Conservation (phyloP, 2,797 vertebrate genomes). For the Nothura maculosa region DNA sequence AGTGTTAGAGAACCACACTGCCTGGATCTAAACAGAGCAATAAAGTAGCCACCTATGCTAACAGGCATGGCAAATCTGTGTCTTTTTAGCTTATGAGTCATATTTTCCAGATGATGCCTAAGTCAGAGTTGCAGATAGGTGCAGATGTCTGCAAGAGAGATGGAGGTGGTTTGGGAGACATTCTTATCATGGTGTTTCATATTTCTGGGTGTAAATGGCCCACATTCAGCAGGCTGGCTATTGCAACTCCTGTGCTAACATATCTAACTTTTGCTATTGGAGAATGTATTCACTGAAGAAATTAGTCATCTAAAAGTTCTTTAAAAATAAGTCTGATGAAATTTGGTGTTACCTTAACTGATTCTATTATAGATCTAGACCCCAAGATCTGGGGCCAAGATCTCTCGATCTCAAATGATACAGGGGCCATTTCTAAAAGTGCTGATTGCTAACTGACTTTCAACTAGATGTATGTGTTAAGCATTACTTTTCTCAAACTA, state of each 20-base stretch:
- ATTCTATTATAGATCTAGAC: neutral
- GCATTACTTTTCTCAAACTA: neutral
- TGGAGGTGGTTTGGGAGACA: neutral
- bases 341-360: neutral
- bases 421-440: neutral
- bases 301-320: constrained; percentile 2
- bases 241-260: neutral
- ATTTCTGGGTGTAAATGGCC: neutral
- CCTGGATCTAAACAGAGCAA: neutral
- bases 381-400: too few species aligned
- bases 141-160: neutral
- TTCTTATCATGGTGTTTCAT: neutral
- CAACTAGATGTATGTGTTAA: neutral
- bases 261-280: neutral
- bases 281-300: neutral
- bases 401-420: neutral
- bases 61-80: neutral
- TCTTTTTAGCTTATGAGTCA: neutral
- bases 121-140: neutral
- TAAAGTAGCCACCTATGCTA: neutral
- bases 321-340: neutral
- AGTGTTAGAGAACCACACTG: neutral
- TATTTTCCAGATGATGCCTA: neutral
- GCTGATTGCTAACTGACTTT: neutral
- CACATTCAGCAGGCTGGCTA: neutral